Conservation (phyloP, 1,140 invertebrate genomes). For the Myzus persicae region DNA sequence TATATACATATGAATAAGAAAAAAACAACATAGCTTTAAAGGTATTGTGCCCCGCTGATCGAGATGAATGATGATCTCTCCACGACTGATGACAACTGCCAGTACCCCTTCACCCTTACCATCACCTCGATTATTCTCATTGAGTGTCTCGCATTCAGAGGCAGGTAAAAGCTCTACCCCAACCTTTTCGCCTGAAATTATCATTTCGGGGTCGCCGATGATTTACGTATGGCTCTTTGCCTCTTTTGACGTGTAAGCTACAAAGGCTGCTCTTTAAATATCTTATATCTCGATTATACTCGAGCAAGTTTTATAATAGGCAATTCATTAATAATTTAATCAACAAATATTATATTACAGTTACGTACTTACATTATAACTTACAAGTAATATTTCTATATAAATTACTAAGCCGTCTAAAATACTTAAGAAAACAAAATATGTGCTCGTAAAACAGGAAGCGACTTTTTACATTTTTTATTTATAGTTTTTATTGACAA, state of each 20-base stretch:
- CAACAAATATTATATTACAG: neutral
- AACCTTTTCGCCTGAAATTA: neutral
- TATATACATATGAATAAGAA: neutral
- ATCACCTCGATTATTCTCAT: neutral
- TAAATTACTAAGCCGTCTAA: neutral
- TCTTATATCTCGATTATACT: neutral
- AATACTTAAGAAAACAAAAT: neutral
- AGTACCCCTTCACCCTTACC: neutral
- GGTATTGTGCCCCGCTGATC: slow-evolving; percentile 25
- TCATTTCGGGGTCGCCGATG: neutral
- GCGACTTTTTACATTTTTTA: neutral
- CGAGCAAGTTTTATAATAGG: neutral
- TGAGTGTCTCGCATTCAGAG: neutral
- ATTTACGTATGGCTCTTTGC: neutral
- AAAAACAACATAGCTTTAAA: neutral
- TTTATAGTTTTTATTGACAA: neutral
- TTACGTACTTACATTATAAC: neutral
- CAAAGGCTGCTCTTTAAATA: neutral
- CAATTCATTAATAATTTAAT: too few species aligned
- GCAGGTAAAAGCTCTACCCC: neutral
- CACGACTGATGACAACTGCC: neutral
- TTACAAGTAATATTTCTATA: neutral
- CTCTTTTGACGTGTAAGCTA: neutral
- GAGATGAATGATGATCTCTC: slow-evolving; percentile 32
- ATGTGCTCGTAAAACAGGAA: neutral